Evolutionary conservation across 2,797 vertebrate species (phyloP), one percentile per base, ranked within the genome.

Genomic region (Acrossocheilus fasciatus): DNA sequence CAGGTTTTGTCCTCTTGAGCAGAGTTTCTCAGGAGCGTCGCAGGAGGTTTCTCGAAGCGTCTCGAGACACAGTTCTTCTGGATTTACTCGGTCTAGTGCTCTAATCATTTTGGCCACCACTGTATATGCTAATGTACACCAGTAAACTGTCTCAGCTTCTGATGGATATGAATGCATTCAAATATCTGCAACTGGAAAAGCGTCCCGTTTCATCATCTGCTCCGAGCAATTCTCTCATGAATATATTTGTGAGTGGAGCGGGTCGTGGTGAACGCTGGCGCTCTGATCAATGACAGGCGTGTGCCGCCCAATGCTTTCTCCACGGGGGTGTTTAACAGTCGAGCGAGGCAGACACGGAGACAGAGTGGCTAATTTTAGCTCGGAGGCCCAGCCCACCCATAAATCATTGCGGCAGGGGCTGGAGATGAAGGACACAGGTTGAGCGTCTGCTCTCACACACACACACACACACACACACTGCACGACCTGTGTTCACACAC

Each of bases 351-450:
- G 84, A 79, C 43, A 18, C 80, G 15, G 66, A 64, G 83, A 85
- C 85, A 83, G 76, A 23, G 69, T 11, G 43, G 81, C 89, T 90
- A 90, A 91, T 93, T 90, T 92, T 91, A 92, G 89, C 75, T 78
- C 12, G 36, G 59, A 81, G 45, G 70, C 81, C 81, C 73, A 8
- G 78, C 89, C 91, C 88, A 86, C 88, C 91, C 86, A 89, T 93
- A 91, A 91, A 92, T 94, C 89, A 90, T 7, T 59, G 34, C 77
- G 43, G 72, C 74, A 81, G 45, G 34, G 86, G 52, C 79, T 57
- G 72, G 80, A 54, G 75, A 81, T 80, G 81, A 85, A 90, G 88
- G 88, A 88, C 86, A 73, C 73, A 81, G 87, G 81, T 81, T 81
- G 54, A 80, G 80, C 17, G 77, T 50, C 39, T n/a, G 82, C 41